phyloP scores from a whole-genome alignment of 2,113 vertebrate species.

The Charina bottae region DNA sequence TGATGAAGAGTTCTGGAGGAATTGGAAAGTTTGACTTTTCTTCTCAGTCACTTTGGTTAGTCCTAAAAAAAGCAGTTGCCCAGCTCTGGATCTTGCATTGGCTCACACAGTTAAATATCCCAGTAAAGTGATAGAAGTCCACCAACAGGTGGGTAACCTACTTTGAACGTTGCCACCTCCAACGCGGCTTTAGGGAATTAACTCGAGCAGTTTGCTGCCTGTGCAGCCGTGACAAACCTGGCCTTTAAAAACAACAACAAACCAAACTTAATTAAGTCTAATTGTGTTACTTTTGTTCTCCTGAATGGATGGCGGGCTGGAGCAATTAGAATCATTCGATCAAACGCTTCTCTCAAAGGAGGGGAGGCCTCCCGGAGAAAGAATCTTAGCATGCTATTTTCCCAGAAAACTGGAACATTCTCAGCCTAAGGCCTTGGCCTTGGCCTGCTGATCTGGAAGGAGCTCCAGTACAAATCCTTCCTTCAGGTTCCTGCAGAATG shows the following conservation, averaged over 20 bases:
- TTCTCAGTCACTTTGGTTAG: not conserved
- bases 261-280: constrained; percentile 62
- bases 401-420: not conserved
- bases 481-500: not conserved
- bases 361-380: constrained; percentile 60
- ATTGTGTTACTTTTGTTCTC: constrained; percentile 67
- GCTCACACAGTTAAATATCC: not conserved
- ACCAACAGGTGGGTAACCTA: constrained; percentile 31
- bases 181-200: constrained; percentile 54
- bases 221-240: constrained; percentile 69
- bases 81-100: not conserved
- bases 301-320: constrained; percentile 62
- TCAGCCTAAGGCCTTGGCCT: not conserved
- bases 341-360: constrained; percentile 67
- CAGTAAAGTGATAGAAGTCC: not conserved
- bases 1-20: not conserved
- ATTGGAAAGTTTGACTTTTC: not conserved
- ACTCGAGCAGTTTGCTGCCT: constrained; percentile 61
- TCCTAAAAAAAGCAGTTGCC: not conserved
- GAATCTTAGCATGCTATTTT: not conserved
- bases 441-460: not conserved
- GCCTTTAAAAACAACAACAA: constrained; percentile 59
- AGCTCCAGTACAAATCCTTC: not conserved
- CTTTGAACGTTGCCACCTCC: constrained; percentile 52
- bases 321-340: constrained; percentile 60